Conservation (phyloP, 1,140 invertebrate species). For the Aradophagus sp. region DNA sequence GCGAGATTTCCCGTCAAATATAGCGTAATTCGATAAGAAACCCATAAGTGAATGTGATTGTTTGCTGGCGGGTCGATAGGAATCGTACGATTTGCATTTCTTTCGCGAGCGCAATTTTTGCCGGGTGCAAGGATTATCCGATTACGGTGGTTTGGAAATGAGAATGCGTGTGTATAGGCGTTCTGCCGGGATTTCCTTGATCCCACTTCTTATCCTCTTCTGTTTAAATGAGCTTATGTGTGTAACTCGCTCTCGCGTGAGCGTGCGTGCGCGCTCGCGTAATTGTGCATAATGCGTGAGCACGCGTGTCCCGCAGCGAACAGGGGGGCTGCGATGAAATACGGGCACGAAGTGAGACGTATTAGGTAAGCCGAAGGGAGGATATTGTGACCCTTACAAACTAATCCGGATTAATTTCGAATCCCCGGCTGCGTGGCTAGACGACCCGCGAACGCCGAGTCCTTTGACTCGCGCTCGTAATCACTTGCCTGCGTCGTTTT, state of each 20-base stretch:
- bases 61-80: slow-evolving; percentile 23
- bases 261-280: slow-evolving; percentile 44
- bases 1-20: slow-evolving; percentile 32
- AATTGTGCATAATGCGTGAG: slow-evolving; percentile 61
- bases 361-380: slow-evolving; percentile 50
- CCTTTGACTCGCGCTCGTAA: slow-evolving; percentile 61
- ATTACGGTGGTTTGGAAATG: slow-evolving; percentile 57
- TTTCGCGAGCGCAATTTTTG: slow-evolving; percentile 42
- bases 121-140: slow-evolving; percentile 58
- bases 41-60: slow-evolving; percentile 30
- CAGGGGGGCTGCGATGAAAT: slow-evolving; percentile 51
- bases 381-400: slow-evolving; percentile 72
- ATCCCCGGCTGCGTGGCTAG: slow-evolving; percentile 66
- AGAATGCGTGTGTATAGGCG: slow-evolving; percentile 53
- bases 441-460: slow-evolving; percentile 65
- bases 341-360: slow-evolving; percentile 45
- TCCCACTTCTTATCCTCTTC: slow-evolving; percentile 50
- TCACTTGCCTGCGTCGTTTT: slow-evolving; percentile 60
- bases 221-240: slow-evolving; percentile 53
- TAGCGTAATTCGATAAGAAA: slow-evolving; percentile 36
- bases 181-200: slow-evolving; percentile 51
- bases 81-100: slow-evolving; percentile 38
- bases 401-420: slow-evolving; percentile 73
- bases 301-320: slow-evolving; percentile 49
- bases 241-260: slow-evolving; percentile 32